Evolutionary conservation across 2,113 vertebrate genomes (phyloP), one percentile per base, ranked within the genome.

Genomic region (Leptobrachium ailaonicum): DNA sequence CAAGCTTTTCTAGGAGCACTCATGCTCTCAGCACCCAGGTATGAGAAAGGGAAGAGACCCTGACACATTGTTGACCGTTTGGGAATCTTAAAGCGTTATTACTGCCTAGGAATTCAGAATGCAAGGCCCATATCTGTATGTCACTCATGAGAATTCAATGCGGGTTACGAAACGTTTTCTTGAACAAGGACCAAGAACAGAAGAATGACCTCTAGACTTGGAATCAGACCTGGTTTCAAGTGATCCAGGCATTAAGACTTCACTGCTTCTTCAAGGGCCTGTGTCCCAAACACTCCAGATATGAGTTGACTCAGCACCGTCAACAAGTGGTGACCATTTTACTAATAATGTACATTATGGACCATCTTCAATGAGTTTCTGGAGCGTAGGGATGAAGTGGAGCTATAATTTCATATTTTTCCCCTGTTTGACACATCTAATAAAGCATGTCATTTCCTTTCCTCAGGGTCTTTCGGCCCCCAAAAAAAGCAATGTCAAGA

Each of bases 21-120:
- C 79, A 75, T 0, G 71, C 79, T 75, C 72, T 81, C 47, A 81
- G 79, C 56, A 81, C 79, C 64, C 79, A 81, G 54, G 79, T 81
- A 68, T 81, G 79, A 81, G 40, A 50, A 42, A 50, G 47, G 66
- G 68, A 20, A 12, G 53, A 11, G 32, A 66, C 11, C 11, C 11
- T 44, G 40, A 40, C 14, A 54, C 41, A 53, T 47, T 42, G 10
- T 2, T 66, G 42, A 14, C 3, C 3, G 56, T 12, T 10, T 7
- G 56, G 41, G 63, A 43, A 32, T 42, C 32, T 64, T 9, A 9
- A 42, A 47, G 63, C 72, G 66, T 12, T 69, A 45, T 41, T 44
- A 66, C 44, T 81, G 66, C 66, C 64, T 75, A 75, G 71, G 64
- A 81, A 44, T 58, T 40, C 20, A 69, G 5, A 50, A 20, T 70